Evolutionary conservation across 2,888 invertebrate species (phyloP), one percentile per base, ranked within the genome.

Genomic region (Exocentrus adspersus): DNA sequence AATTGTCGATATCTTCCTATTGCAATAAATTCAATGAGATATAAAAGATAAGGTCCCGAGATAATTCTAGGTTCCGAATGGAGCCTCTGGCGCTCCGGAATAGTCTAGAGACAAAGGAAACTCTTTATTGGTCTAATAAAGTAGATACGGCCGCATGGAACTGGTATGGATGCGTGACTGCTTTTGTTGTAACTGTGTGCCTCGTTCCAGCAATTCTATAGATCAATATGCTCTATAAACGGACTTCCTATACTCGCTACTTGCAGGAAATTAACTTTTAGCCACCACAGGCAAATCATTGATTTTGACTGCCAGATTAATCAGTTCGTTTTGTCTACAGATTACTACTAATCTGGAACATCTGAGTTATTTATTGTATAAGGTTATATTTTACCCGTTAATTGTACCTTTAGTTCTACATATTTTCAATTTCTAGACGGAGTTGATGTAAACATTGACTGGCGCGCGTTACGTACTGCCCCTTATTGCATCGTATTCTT

Each of bases 41-140:
- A 60, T 62, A 59, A 54, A 52, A 65, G 64, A 61, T 65, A 56
- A 57, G 53, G 50, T 56, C 46, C 45, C 17, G 28, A 62, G 62
- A 65, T 65, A 65, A 62, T 65, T 65, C 58, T 54, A 19, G 45
- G 62, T 50, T 62, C 62, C 54, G 62, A 53, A 62, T 62, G 56
- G 54, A 58, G 56, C 54, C 61, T 45, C n/a, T 41, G 53, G 58
- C 62, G 46, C 45, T 48, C 42, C 9, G 43, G 41, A 56, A 43
- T 14, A 37, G 59, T 42, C 52, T 61, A 62, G 62, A 69, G 67
- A 66, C 64, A 69, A 63, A 67, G 67, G 62, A 62, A 64, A 65
- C 67, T 67, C 69, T 70, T 70, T 67, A 70, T 70, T 65, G 67
- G 67, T 60, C 62, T 68, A 70, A 70, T 70, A 70, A 68, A 70